Evolutionary conservation across 2,888 invertebrate species (phyloP), one percentile per base, ranked within the genome.

Genomic region (Eupithecia vulgata): DNA sequence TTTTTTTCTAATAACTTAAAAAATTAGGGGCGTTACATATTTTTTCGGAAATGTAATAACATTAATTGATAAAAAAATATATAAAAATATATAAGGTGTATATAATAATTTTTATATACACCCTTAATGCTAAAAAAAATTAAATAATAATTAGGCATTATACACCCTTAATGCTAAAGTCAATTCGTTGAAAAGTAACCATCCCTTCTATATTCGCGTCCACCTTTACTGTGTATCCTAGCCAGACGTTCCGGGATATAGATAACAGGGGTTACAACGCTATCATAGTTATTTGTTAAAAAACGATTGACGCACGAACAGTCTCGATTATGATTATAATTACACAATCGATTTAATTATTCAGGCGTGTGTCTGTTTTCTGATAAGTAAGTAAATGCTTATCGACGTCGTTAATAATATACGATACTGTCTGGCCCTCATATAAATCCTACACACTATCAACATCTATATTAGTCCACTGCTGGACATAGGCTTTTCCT

Each of bases 211-310:
- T 25, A 57, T 25, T 25, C 52, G 25, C 52, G 52, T 57, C 37
- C 21, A 65, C 65, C 37, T 64, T 40, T 62, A 71, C 89, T 86
- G 88, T 87, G 88, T 87, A 82, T 83, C 78, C 78, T 84, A 86
- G 87, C 87, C 91, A 94, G 93, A 93, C 94, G 93, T 91, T 92
- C 94, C 93, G 93, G 94, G 91, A 93, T 92, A 88, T 84, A 82
- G 94, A 93, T 94, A 94, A 90, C 86, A 90, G 87, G 84, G 93
- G 93, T 93, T 91, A 92, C 84, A 79, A 83, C 90, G 91, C 92
- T 94, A 94, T 94, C 94, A 80, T 78, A 81, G 87, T 85, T 91
- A 91, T 92, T 93, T 93, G 90, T 93, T 90, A 79, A 90, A 90
- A 91, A 87, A 85, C 89, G 82, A 92, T 91, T 94, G 94, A 94